Evolutionary conservation across 2,113 vertebrate genomes (phyloP).

Genomic region (human (Homo sapiens)): GRCh38 chr6:87361501-87362000

Average conservation of each 20-base stretch:
- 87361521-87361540: neutral
- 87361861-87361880: neutral
- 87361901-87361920: neutral
- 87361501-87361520: neutral
- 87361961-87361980: neutral
- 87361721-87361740: neutral
- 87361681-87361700: neutral
- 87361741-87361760: neutral
- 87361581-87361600: neutral
- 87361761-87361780: neutral
- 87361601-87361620: neutral
- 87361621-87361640: neutral
- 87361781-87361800: neutral
- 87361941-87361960: neutral
- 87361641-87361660: neutral
- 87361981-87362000: slow-evolving; percentile 2
- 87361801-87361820: neutral
- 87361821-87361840: neutral
- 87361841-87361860: neutral
- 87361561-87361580: neutral
- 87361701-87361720: neutral
- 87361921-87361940: neutral
- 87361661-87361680: neutral
- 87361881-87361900: neutral
- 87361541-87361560: neutral